Evolutionary conservation across 2,888 invertebrate species (phyloP).

Genomic region (Meliscaeva auricollis): DNA sequence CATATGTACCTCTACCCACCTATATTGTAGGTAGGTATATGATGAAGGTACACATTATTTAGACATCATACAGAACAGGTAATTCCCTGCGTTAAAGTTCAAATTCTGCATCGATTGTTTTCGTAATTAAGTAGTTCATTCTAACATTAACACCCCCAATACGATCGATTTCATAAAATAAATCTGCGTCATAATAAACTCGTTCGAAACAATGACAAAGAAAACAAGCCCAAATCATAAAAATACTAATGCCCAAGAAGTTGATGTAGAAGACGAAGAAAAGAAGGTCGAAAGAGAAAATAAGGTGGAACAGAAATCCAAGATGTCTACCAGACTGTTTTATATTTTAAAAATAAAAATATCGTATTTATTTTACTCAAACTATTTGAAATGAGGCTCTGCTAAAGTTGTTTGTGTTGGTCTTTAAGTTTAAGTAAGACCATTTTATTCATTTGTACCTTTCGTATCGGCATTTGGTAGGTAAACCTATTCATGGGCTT

Average conservation of each 20-base stretch:
- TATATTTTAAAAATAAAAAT: neutral
- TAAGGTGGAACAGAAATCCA: slow-evolving; percentile 61
- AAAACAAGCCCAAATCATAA: slow-evolving; percentile 5
- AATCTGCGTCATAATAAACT: slow-evolving; percentile 18
- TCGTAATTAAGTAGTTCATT: too few species aligned
- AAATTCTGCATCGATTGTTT: too few species aligned
- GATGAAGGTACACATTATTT: too few species aligned
- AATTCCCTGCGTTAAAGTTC: too few species aligned
- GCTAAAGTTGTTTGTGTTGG: neutral
- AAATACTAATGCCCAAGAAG: too few species aligned
- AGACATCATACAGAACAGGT: too few species aligned
- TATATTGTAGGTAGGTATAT: too few species aligned
- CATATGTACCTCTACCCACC: too few species aligned
- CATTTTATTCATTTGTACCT: neutral
- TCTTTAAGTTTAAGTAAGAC: neutral
- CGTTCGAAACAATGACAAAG: neutral
- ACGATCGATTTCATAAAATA: slow-evolving; percentile 24
- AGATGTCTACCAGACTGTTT: slow-evolving; percentile 58
- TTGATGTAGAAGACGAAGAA: slow-evolving; percentile 6
- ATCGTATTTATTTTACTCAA: neutral
- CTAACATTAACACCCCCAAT: too few species aligned
- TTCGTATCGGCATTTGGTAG: too few species aligned
- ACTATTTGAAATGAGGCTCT: neutral
- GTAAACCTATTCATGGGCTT: too few species aligned
- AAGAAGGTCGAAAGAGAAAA: slow-evolving; percentile 64